phyloP scores from a whole-genome alignment of 2,113 vertebrate species.

The Bubo scandiacus region DNA sequence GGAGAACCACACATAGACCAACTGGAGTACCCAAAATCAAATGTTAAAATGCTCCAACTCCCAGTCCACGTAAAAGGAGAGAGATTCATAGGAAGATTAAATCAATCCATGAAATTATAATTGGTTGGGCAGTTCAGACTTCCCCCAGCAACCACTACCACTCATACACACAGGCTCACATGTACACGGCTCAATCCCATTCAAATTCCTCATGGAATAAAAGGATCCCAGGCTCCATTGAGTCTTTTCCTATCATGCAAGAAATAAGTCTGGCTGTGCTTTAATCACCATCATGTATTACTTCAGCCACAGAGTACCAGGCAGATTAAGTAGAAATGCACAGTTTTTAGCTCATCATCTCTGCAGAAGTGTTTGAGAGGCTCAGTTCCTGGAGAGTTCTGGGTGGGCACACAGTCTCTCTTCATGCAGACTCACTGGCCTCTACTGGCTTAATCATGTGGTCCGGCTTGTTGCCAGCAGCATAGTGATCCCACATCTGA shows the following conservation, averaged over 20 bases:
- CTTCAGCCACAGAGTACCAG: conserved; percentile 70
- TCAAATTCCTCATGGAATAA: conserved; percentile 69
- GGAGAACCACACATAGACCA: conserved; percentile 67
- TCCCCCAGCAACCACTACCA: conserved; percentile 55
- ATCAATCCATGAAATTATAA: conserved; percentile 63
- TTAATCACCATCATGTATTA: conserved; percentile 70
- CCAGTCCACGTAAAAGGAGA: conserved; percentile 67
- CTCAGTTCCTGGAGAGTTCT: conserved; percentile 52
- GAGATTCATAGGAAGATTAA: conserved; percentile 58
- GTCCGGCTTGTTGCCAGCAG: conserved; percentile 90
- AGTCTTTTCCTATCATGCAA: conserved; percentile 73
- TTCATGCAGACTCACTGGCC: conserved; percentile 86
- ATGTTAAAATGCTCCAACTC: conserved; percentile 72
- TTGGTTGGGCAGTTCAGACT: conserved; percentile 57
- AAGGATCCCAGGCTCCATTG: conserved; percentile 59
- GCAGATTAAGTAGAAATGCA: conserved; percentile 73
- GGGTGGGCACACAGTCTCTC: neutral
- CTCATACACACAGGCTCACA: conserved; percentile 52
- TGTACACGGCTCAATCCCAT: conserved; percentile 56
- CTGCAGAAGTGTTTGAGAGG: conserved; percentile 56
- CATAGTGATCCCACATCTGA: conserved; percentile 96
- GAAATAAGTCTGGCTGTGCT: conserved; percentile 71
- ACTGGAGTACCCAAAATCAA: conserved; percentile 73
- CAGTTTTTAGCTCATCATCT: conserved; percentile 68
- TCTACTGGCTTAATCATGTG: conserved; percentile 89